These are phyloP conservation scores for Pipa parva DNA, from an alignment of 2,113 vertebrate genomes.

Conservation along the genomic window DNA sequence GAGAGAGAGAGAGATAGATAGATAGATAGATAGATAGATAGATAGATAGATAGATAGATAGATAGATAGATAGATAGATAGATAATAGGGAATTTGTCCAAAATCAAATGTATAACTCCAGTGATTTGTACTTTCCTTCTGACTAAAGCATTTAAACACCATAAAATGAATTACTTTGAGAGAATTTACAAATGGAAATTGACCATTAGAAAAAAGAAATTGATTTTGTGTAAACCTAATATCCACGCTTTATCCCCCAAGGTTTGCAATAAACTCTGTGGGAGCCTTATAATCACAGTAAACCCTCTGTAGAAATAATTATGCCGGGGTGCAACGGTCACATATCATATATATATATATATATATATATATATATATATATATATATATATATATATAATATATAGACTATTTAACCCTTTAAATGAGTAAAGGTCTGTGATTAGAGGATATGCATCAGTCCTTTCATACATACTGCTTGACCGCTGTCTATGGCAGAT, in stretches of 20 bases:
- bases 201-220: conserved; percentile 40
- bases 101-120: background rate
- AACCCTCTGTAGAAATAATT: background rate
- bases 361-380: no score
- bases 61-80: background rate
- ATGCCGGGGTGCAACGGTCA: no score
- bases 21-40: background rate
- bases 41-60: background rate
- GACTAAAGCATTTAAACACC: conserved; percentile 4
- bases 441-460: no score
- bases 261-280: conserved; percentile 18
- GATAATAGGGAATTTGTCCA: background rate
- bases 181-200: conserved; percentile 39
- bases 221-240: conserved; percentile 43
- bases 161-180: conserved; percentile 29
- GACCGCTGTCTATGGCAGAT: no score
- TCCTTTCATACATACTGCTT: no score
- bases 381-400: no score
- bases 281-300: conserved; percentile 3
- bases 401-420: no score
- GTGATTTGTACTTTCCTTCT: conserved; percentile 1
- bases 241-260: conserved; percentile 23
- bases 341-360: no score
- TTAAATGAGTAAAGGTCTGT: no score
- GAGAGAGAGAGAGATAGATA: conserved; percentile 3